A percentile compares a stretch with the other conserved stretches of the same genome.
Conservation (phyloP, 2,888 invertebrate genomes). For the Thereva unica region DNA sequence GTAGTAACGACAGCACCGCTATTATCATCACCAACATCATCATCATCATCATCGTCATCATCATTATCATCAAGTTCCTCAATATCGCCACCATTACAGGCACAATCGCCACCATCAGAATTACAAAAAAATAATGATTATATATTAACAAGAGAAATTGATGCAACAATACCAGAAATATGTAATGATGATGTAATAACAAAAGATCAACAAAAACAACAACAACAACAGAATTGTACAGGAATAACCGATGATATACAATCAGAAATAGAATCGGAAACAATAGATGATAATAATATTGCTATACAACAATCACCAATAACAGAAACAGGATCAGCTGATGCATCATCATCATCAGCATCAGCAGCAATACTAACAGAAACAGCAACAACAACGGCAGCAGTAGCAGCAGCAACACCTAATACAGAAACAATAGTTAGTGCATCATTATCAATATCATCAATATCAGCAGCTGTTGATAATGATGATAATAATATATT, state of each 20-base stretch:
- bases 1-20: constrained; percentile 21
- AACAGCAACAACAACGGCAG: neutral
- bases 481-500: too few relatives aligned
- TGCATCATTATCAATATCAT: constrained; percentile 31
- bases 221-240: too few relatives aligned
- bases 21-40: constrained; percentile 43
- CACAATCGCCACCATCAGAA: constrained; percentile 15
- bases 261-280: neutral
- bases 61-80: constrained; percentile 28
- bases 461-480: constrained; percentile 2
- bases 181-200: neutral
- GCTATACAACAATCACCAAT: constrained; percentile 39
- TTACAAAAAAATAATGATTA: neutral
- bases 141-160: too few relatives aligned
- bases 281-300: neutral
- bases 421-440: constrained; percentile 22
- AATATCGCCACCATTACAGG: constrained; percentile 9
- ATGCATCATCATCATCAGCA: constrained; percentile 10
- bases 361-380: neutral
- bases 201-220: neutral
- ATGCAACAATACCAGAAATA: neutral
- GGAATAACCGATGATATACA: too few relatives aligned
- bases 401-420: neutral
- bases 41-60: constrained; percentile 49
- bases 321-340: constrained; percentile 20